Conservation (phyloP, 2,797 vertebrate species). For the Cyclopterus lumpus region DNA sequence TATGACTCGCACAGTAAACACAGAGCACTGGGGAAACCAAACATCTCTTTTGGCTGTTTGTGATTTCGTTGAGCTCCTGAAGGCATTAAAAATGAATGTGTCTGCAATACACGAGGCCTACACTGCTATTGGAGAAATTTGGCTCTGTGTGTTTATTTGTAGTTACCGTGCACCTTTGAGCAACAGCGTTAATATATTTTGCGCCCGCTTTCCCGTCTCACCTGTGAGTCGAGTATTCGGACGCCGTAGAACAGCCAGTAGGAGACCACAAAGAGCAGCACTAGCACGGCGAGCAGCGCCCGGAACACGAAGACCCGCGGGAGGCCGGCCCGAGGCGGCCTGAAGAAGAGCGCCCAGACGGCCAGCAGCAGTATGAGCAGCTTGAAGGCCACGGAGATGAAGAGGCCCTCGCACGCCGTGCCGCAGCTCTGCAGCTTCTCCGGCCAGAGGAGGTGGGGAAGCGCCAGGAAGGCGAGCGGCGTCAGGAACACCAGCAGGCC, state of each 20-base stretch:
- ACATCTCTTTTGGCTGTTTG: conserved; percentile 50
- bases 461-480: conserved; percentile 92
- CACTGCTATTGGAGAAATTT: background rate
- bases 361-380: conserved; percentile 94
- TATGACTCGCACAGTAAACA: conserved; percentile 50
- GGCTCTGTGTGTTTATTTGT: conserved; percentile 33
- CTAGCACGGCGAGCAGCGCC: conserved; percentile 90
- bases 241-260: conserved; percentile 98
- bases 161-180: background rate
- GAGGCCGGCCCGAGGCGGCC: conserved; percentile 89
- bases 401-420: conserved; percentile 94
- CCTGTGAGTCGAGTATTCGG: conserved; percentile 89
- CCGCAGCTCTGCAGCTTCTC: conserved; percentile 91
- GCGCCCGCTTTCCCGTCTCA: conserved; percentile 48
- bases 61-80: conserved; percentile 26
- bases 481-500: conserved; percentile 93
- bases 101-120: conserved; percentile 69
- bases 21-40: conserved; percentile 24
- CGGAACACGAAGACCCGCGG: conserved; percentile 92
- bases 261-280: conserved; percentile 92
- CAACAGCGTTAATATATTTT: background rate
- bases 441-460: conserved; percentile 93
- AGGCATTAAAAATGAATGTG: conserved; percentile 48
- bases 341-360: conserved; percentile 95
- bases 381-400: conserved; percentile 97